Base-by-base conservation (phyloP, 1,140 invertebrate genomes). In the Cherax quadricarinatus region DNA sequence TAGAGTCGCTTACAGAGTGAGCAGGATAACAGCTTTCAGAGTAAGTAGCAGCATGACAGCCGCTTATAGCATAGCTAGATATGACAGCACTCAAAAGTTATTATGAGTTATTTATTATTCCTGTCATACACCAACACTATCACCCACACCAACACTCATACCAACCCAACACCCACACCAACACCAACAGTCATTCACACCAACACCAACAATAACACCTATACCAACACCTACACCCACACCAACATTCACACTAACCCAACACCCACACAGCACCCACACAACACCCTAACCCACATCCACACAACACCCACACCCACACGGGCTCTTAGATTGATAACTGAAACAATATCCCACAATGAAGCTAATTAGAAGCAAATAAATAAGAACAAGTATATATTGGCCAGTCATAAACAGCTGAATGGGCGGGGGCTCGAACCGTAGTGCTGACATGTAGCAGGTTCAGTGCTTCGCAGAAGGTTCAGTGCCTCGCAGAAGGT, bases 21-120 rank as follows among this genome's bases (percentile, higher is more conserved):
- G 83, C 48, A 62, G 48, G 83, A 70, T 85, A 85, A 85, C 70
- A 57, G 82, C 30, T 41, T 41, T 41, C 30, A 2, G 30, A 41
- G 30, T 41, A 41, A 41, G 30, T 41, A 41, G 30, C 30, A 41
- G 30, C 30, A 41, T 41, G 2, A 41, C 30, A 41, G 30, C 30
- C 30, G 30, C 30, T 41, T 41, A 41, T 41, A 41, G 30, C 30
- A 41, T 41, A 41, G 30, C 30, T 41, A 2, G 30, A 41, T n/a
- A 48, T 85, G 83, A 85, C 83, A 85, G 60, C 60, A 16, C 49
- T 21, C 82, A 73, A 66, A 85, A 85, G 83, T 85, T 30, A 85
- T 85, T 70, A 85, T 48, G 21, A 66, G n/a, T 70, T 85, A 70
- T 85, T 85, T 85, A 85, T 70, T 48, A 18, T 30, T 41, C 30